Evolutionary conservation across 2,113 vertebrate genomes (phyloP), one percentile per base, ranked within the genome.

Genomic region (Ptyas mucosa): DNA sequence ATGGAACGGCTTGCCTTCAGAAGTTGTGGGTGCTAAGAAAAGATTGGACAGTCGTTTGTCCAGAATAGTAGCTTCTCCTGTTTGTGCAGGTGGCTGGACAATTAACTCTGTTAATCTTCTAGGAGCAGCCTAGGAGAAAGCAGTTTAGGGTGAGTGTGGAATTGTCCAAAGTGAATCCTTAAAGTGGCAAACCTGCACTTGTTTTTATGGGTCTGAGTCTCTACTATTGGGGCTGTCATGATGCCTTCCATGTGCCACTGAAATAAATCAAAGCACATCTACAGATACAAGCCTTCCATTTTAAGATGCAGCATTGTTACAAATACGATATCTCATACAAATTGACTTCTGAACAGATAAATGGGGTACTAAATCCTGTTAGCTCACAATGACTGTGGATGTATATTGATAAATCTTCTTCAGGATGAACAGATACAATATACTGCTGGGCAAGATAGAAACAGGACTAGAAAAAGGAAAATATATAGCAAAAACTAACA

Each of bases 261-360:
- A 94, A 93, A 96, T 95, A 92, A 93, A 93, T 95, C 92, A 94
- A 54, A 55, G 88, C 95, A 88, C 88, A 87, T 95, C 92, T 92
- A 92, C 90, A 95, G 90, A 89, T 95, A 95, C 94, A 93, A 95
- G 54, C 53, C 89, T 92, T 95, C 87, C 21, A 53, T 96, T 97
- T 95, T 95, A 95, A 94, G 86, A 92, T 0, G 0, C 34, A 91
- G 23, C 89, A 94, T 93, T 93, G 94, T 95, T 94, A 94, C 34
- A 94, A 26, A 95, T 95, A 93, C 92, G 90, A 94, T 58, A 94
- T 95, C 85, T 92, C 93, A 96, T 95, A 95, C 95, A 95, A 94
- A 91, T 88, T 89, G 54, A 92, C 87, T 94, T 92, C 75, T 93
- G 21, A 87, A 85, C 93, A 85, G 91, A 94, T 53, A 95, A 94